Evolutionary conservation across 2,797 vertebrate genomes (phyloP).

Genomic region (Acrocephalus scirpaceus): DNA sequence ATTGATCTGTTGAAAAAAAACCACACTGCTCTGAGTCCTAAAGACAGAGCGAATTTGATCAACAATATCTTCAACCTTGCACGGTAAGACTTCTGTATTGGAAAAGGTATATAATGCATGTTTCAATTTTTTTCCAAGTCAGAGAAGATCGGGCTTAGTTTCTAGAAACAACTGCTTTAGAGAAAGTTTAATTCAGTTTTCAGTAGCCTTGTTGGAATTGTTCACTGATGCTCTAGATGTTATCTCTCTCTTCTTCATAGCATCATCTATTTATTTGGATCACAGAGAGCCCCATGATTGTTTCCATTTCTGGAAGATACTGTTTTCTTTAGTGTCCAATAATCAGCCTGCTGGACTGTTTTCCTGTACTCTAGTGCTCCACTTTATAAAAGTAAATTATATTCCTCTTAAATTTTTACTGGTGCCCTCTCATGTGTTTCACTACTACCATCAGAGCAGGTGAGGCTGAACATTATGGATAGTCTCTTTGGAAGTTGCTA

Average conservation of each 20-base stretch:
- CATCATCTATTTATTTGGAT: background rate
- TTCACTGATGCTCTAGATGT: background rate
- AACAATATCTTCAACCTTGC: slow-evolving; percentile 91
- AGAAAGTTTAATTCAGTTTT: background rate
- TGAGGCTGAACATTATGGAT: background rate
- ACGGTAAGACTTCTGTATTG: slow-evolving; percentile 74
- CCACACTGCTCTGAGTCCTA: slow-evolving; percentile 78
- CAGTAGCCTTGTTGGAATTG: background rate
- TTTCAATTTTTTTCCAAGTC: background rate
- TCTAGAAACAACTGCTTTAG: background rate
- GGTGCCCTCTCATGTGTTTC: background rate
- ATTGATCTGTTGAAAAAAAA: slow-evolving; percentile 77
- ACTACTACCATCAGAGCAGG: background rate
- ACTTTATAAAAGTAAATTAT: background rate
- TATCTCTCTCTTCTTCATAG: background rate
- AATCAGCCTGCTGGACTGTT: background rate
- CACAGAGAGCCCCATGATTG: background rate
- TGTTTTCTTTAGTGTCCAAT: background rate
- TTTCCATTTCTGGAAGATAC: background rate
- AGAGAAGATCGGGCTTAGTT: background rate
- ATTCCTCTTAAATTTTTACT: background rate
- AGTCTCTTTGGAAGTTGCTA: background rate
- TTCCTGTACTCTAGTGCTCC: background rate
- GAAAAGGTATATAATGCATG: background rate
- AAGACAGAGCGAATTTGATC: slow-evolving; percentile 90